Conservation (phyloP, 1,140 invertebrate species). For the Conus betulinus region DNA sequence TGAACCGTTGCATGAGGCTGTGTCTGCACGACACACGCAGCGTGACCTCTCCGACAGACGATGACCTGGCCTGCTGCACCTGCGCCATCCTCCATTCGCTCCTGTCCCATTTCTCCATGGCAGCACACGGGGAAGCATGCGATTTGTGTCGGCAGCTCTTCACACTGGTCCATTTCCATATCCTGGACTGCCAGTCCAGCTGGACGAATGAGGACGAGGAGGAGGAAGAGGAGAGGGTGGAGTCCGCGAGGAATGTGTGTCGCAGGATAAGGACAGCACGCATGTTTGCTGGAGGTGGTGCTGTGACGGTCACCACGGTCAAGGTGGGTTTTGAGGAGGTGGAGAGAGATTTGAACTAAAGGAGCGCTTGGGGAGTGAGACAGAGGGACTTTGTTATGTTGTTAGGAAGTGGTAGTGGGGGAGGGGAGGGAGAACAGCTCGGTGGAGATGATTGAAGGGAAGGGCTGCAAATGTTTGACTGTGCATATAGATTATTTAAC, state of each 20-base stretch:
- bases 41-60: constrained; percentile 14
- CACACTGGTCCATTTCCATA: constrained; percentile 40
- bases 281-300: background rate
- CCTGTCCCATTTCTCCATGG: constrained; percentile 30
- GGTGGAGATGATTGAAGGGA: background rate
- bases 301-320: background rate
- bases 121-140: constrained; percentile 27
- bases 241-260: background rate
- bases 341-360: too few relatives aligned
- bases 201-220: background rate
- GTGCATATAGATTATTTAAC: background rate
- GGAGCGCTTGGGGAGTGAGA: background rate
- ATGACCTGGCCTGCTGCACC: constrained; percentile 33
- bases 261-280: background rate
- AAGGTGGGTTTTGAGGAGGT: background rate
- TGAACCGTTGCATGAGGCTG: constrained; percentile 5
- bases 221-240: background rate
- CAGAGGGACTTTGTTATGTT: background rate
- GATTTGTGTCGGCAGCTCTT: constrained; percentile 44
- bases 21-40: constrained; percentile 23
- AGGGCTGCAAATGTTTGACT: background rate
- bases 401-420: background rate
- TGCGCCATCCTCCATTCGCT: constrained; percentile 41
- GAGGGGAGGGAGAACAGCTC: background rate
- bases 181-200: constrained; percentile 23